These are phyloP conservation scores for Hetaerina titia DNA, from an alignment of 2,888 invertebrate genomes.

Conservation along the genomic window DNA sequence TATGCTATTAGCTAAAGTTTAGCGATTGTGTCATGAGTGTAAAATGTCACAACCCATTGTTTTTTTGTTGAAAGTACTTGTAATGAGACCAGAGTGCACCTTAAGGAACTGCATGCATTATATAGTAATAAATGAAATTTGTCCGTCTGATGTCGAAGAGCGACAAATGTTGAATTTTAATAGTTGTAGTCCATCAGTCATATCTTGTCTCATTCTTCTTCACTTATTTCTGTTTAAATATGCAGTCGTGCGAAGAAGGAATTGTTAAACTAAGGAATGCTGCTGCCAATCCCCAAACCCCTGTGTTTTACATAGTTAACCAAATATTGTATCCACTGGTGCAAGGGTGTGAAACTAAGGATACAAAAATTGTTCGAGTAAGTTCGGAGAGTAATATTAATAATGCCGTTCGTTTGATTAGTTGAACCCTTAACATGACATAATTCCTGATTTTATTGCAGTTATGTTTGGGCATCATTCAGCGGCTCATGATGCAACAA, in stretches of 20 bases:
- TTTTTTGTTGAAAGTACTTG: too few relatives aligned
- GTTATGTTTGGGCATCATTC: conserved; percentile 96
- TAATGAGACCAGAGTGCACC: too few relatives aligned
- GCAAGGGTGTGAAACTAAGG: conserved; percentile 98
- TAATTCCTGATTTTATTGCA: conserved; percentile 76
- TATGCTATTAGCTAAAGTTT: too few relatives aligned
- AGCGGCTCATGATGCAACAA: conserved; percentile 94
- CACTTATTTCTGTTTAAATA: conserved; percentile 74
- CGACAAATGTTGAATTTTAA: too few relatives aligned
- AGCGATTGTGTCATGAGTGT: too few relatives aligned
- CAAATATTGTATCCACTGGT: conserved; percentile 98
- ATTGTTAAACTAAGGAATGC: conserved; percentile 92
- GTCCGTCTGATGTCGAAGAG: too few relatives aligned
- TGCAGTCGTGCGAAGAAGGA: conserved; percentile 96
- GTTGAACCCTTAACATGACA: neutral
- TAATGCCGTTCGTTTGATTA: neutral
- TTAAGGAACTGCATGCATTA: too few relatives aligned
- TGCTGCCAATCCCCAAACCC: conserved; percentile 86
- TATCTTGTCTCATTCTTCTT: conserved; percentile 63
- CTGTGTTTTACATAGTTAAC: conserved; percentile 93
- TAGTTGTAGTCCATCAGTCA: neutral
- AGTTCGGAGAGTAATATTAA: conserved; percentile 55
- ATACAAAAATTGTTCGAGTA: conserved; percentile 96
- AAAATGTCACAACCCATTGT: too few relatives aligned
- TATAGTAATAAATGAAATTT: too few relatives aligned